Evolutionary conservation across 2,888 invertebrate genomes (phyloP).

Genomic region (Cephalotes varians): DNA sequence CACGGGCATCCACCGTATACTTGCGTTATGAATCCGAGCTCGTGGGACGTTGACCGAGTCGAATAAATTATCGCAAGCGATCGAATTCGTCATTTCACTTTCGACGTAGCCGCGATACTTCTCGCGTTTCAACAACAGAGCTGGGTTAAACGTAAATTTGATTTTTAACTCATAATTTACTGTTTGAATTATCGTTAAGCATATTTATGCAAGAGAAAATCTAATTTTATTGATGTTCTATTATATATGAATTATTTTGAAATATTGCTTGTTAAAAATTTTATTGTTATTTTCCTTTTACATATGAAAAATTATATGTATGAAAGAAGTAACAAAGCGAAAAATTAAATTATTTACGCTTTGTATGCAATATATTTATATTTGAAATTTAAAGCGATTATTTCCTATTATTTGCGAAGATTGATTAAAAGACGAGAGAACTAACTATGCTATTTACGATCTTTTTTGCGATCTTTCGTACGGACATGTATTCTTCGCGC

Average conservation of each 20-base stretch:
- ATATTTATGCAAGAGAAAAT: neutral
- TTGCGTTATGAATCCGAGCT: constrained; percentile 80
- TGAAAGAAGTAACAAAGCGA: too few species aligned
- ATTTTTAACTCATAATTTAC: neutral
- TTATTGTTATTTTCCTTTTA: neutral
- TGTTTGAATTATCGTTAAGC: neutral
- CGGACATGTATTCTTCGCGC: constrained; percentile 18
- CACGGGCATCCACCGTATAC: constrained; percentile 82
- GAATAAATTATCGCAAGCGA: constrained; percentile 44
- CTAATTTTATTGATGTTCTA: neutral
- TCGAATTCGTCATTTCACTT: constrained; percentile 59
- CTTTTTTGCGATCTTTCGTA: constrained; percentile 39
- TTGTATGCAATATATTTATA: constrained; percentile 21
- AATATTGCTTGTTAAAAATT: neutral
- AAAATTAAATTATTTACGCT: constrained; percentile 29
- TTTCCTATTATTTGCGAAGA: neutral
- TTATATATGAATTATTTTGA: neutral
- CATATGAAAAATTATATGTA: neutral
- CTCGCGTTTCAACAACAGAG: constrained; percentile 34
- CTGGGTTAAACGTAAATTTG: neutral
- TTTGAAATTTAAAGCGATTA: neutral
- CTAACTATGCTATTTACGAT: too few species aligned
- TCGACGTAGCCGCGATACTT: constrained; percentile 21
- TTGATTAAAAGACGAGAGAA: constrained; percentile 19
- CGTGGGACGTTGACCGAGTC: constrained; percentile 82